A percentile compares a stretch with the other conserved stretches of the same genome.
Conservation (phyloP, 2,113 vertebrate species). For the Scolopax mira region DNA sequence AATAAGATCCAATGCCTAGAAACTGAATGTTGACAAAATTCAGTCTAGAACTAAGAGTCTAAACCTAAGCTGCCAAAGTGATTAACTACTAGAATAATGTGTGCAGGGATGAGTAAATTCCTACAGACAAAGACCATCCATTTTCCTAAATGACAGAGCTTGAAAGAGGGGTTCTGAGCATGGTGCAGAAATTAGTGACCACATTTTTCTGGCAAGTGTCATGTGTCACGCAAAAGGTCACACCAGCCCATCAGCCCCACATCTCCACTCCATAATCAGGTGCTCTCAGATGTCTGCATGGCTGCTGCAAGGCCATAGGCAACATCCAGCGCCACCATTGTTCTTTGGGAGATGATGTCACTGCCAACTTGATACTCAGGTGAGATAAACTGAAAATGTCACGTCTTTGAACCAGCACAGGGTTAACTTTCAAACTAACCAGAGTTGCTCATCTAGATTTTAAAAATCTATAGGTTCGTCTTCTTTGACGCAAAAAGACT, state of each 20-base stretch:
- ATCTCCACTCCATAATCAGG: background rate
- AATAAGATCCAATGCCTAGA: background rate
- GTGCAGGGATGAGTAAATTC: background rate
- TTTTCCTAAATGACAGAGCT: constrained; percentile 9
- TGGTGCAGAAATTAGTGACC: background rate
- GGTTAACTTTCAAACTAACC: background rate
- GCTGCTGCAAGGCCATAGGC: background rate
- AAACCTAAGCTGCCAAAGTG: background rate
- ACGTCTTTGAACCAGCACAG: background rate
- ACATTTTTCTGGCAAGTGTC: background rate
- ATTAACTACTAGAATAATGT: constrained; percentile 19
- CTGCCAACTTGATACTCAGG: background rate
- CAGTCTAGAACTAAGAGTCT: background rate
- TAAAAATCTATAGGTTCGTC: background rate
- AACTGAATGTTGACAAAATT: constrained; percentile 31
- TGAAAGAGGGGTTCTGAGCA: background rate
- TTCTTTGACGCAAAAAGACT: background rate
- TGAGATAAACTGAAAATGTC: background rate
- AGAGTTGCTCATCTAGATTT: background rate
- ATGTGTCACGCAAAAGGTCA: background rate
- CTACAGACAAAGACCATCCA: background rate
- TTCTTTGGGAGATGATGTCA: background rate
- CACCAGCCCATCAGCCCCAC: background rate
- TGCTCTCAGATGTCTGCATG: background rate
- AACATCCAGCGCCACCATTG: background rate